Evolutionary conservation across 37 sponge, comb jelly and placozoan species (phyloP), one percentile per base, ranked within the genome.

Genomic region (Ianthella basta): DNA sequence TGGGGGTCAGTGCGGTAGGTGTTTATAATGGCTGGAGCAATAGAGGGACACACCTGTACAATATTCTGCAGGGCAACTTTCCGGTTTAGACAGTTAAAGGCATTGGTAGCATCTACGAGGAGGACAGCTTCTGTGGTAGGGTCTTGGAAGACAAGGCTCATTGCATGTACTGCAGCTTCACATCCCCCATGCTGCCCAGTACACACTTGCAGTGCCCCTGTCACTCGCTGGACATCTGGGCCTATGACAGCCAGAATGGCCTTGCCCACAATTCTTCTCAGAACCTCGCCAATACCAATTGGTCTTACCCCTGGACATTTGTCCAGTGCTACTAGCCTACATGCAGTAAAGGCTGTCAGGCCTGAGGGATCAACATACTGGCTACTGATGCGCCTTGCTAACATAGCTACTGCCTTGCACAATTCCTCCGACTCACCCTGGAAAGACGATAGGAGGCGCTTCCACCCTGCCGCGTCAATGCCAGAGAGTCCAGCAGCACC

Each of bases 401-500:
- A 1, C 6, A 6, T 5, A 32, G 63, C 82, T 3, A 81, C 2
- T 33, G 56, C 35, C 2, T 59, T 35, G 40, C 61, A 59, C 10
- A 81, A 36, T 1, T 60, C 82, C 2, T 81, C 37, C 8, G 33
- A 59, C 1, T 13, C 63, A 23, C 14, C 59, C 3, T 34, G 35
- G 19, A 81, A 81, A 19, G 61, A 35, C 30, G 55, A 56, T 36
- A 8, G 29, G 5, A 81, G 6, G 2, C 61, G 34, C 36, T 35
- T 40, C 82, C 60, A 59, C 12, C 55, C 59, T 15, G 18, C 4
- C 4, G 60, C 37, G 24, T 25, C 39, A 12, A 81, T 4, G 40
- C 50, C 64, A 29, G 61, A 60, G 12, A 63, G 82, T 27, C 82
- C 82, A 25, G 82, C 82, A 1, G 33, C 8, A 4, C 82, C 82